Conservation (phyloP, 2,113 vertebrate species). For the Microcebus murinus region DNA sequence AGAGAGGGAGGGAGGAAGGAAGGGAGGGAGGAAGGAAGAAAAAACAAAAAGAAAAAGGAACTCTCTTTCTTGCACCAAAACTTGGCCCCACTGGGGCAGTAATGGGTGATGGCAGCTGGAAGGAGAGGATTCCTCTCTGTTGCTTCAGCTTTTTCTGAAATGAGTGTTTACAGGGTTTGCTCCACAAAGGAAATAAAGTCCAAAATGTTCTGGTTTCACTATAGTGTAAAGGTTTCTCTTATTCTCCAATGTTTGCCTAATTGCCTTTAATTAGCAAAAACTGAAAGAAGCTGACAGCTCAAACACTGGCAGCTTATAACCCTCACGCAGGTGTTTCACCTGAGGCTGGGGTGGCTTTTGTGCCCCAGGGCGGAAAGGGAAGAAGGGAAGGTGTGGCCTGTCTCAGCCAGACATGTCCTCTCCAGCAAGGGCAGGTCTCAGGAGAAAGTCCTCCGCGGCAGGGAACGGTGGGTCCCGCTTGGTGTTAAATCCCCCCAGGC, state of each 20-base stretch:
- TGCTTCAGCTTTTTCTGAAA: neutral
- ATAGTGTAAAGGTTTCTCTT: neutral
- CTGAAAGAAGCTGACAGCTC: neutral
- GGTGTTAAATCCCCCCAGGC: neutral
- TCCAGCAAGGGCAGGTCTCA: neutral
- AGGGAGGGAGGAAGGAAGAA: too few relatives aligned
- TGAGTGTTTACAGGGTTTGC: neutral
- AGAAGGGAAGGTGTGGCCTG: neutral
- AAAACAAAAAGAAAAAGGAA: too few relatives aligned
- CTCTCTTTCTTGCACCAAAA: neutral
- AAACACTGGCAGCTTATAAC: neutral
- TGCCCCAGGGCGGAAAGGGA: neutral
- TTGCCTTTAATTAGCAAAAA: neutral
- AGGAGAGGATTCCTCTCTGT: neutral
- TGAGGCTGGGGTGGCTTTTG: neutral
- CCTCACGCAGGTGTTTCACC: neutral
- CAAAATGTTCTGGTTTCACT: neutral
- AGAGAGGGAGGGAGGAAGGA: too few relatives aligned
- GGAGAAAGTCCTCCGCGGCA: neutral
- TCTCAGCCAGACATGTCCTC: neutral
- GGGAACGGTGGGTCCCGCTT: accelerated
- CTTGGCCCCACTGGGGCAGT: neutral
- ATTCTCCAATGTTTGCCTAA: neutral
- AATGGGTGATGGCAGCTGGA: too few relatives aligned
- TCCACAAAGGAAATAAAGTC: neutral